Evolutionary conservation across 64 coral and sea anemone species (phyloP).

Genomic region (Hydrozoanthus tunicans): DNA sequence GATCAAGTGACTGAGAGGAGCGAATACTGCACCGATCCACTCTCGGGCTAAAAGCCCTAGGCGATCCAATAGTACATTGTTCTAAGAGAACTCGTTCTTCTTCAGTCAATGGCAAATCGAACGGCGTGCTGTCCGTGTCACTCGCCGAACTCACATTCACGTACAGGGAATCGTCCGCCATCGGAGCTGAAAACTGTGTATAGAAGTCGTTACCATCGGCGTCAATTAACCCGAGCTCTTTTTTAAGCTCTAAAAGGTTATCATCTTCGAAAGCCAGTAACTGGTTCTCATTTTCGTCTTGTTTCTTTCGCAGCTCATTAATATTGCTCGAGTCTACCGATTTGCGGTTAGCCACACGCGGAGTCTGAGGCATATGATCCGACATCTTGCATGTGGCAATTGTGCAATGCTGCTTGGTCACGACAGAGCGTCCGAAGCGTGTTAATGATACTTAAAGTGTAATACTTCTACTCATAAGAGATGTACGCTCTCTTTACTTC

Average conservation of each 20-base stretch:
- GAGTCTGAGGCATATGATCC: neutral
- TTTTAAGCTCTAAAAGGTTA: constrained; percentile 74
- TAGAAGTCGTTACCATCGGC: constrained; percentile 49
- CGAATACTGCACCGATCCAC: constrained; percentile 50
- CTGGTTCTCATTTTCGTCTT: constrained; percentile 30
- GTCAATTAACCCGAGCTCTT: constrained; percentile 86
- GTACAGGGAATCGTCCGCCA: constrained; percentile 39
- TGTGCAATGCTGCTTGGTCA: neutral
- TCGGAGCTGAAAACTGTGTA: constrained; percentile 21
- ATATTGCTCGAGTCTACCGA: neutral
- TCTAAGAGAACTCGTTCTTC: constrained; percentile 77
- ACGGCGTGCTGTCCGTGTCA: constrained; percentile 69
- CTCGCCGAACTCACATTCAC: constrained; percentile 41
- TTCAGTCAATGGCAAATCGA: constrained; percentile 83
- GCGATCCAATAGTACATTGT: constrained; percentile 76
- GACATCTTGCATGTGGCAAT: constrained; percentile 11
- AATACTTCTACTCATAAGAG: neutral
- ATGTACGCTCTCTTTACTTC: neutral
- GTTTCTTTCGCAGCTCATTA: constrained; percentile 33
- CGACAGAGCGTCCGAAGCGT: neutral
- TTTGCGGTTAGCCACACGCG: constrained; percentile 21
- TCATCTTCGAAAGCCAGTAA: constrained; percentile 62
- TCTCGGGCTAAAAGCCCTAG: constrained; percentile 50
- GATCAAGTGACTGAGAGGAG: constrained; percentile 75
- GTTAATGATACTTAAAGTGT: neutral